Evolutionary conservation across 2,888 invertebrate species (phyloP).

Genomic region (Noctuana brunneofusca): DNA sequence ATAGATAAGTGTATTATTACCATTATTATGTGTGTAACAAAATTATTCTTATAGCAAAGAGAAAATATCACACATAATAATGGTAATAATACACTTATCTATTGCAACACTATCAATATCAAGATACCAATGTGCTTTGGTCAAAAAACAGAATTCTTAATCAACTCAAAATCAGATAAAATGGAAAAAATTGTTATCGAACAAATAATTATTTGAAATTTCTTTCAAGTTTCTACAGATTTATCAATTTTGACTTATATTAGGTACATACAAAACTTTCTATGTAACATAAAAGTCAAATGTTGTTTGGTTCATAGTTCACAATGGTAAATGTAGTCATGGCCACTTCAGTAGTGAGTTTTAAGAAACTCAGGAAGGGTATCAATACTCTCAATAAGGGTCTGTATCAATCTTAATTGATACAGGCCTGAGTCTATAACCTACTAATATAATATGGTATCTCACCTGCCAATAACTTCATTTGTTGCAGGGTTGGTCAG

Average conservation of each 20-base stretch:
- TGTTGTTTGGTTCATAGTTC: too few relatives aligned
- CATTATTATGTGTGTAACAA: not conserved
- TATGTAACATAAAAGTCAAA: too few relatives aligned
- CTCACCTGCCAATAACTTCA: conserved; percentile 86
- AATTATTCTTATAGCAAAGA: too few relatives aligned
- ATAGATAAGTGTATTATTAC: not conserved
- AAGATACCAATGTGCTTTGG: not conserved
- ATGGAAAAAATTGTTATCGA: not conserved
- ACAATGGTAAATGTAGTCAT: too few relatives aligned
- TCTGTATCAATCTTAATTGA: too few relatives aligned
- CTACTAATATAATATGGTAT: not conserved
- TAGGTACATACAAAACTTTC: too few relatives aligned
- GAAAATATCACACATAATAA: not conserved
- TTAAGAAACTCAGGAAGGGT: too few relatives aligned
- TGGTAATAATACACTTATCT: not conserved
- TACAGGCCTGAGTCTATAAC: too few relatives aligned
- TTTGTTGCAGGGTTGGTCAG: conserved; percentile 97
- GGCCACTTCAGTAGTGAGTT: too few relatives aligned
- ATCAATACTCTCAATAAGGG: too few relatives aligned
- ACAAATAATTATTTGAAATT: not conserved
- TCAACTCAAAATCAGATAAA: not conserved
- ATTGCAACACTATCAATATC: not conserved
- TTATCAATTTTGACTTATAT: too few relatives aligned
- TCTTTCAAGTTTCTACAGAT: too few relatives aligned
- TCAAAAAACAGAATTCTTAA: not conserved